A percentile compares a stretch with the other conserved stretches of the same genome.
Evolutionary conservation across 2,888 invertebrate species (phyloP).

Genomic region (Acrocyrtus sp.): DNA sequence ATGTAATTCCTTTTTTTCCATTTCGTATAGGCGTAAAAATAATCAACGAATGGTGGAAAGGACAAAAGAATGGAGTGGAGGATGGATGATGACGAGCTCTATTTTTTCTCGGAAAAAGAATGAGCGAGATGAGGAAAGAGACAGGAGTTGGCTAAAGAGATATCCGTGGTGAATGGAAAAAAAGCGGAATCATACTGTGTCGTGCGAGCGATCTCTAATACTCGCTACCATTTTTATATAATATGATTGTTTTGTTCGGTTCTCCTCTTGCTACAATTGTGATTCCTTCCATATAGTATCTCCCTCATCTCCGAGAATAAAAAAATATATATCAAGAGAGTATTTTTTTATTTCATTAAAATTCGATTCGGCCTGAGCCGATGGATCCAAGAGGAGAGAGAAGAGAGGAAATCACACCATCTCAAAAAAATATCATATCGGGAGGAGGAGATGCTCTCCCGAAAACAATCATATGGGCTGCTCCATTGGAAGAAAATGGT

Average conservation of each 20-base stretch:
- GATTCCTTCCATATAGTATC: no score
- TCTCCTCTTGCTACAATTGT: no score
- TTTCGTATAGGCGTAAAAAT: slow-evolving; percentile 11
- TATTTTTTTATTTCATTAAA: slow-evolving; percentile 27
- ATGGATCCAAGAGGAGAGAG: slow-evolving; percentile 8
- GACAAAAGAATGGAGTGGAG: slow-evolving; percentile 5
- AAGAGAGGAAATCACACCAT: slow-evolving; percentile 19
- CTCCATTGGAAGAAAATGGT: not conserved
- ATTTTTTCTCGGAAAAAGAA: slow-evolving; percentile 18
- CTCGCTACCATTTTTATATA: no score
- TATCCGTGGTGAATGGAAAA: not conserved
- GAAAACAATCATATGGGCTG: slow-evolving; percentile 3
- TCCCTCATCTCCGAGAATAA: no score
- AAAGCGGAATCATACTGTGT: no score
- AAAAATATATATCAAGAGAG: no score
- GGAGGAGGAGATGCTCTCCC: slow-evolving; percentile 12
- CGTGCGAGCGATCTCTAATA: no score
- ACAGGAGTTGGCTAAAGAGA: not conserved
- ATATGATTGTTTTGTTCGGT: no score
- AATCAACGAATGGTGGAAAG: slow-evolving; percentile 3
- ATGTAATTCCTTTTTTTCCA: no score
- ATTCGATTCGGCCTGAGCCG: slow-evolving; percentile 31
- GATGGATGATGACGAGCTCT: slow-evolving; percentile 17
- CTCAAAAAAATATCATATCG: slow-evolving; percentile 25
- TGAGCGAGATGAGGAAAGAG: not conserved